Percentiles rank a stretch among this genome's conserved stretches.
Conservation (phyloP, 2,797 vertebrate species). For the Gadopsis bispinosus region DNA sequence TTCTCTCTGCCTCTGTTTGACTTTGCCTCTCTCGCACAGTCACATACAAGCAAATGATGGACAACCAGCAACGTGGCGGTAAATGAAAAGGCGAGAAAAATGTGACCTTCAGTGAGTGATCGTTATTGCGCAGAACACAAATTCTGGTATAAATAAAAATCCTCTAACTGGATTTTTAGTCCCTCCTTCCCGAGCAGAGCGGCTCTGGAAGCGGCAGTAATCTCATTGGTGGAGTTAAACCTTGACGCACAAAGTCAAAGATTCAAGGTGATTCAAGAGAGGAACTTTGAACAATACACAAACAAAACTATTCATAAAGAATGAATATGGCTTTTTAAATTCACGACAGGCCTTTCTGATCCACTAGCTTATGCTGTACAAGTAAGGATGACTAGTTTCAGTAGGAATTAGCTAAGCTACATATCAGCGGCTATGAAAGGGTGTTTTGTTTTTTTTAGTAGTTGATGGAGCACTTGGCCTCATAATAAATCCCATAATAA, state of each 20-base stretch:
- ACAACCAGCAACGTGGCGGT: neutral
- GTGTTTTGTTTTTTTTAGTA: neutral
- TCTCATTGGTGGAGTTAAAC: too few relatives aligned
- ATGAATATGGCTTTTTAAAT: too few relatives aligned
- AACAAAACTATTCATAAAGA: neutral
- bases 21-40: conserved; percentile 9
- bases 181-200: neutral
- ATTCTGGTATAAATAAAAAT: conserved; percentile 13
- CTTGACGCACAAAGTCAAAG: too few relatives aligned
- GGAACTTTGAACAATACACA: neutral
- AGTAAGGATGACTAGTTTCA: neutral
- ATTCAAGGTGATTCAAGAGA: too few relatives aligned
- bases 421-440: neutral
- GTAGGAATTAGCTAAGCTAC: neutral
- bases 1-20: conserved; percentile 23
- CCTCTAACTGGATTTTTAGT: neutral
- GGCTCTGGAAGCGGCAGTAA: too few relatives aligned
- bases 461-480: neutral
- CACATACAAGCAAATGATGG: conserved; percentile 12
- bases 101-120: neutral
- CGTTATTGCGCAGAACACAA: conserved; percentile 1
- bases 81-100: neutral
- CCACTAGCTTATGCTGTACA: neutral
- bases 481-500: too few relatives aligned
- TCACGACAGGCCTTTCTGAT: neutral